A percentile compares a stretch with the other conserved stretches of the same genome.
Conservation (phyloP, 2,888 invertebrate genomes). For the Encarsia formosa region DNA sequence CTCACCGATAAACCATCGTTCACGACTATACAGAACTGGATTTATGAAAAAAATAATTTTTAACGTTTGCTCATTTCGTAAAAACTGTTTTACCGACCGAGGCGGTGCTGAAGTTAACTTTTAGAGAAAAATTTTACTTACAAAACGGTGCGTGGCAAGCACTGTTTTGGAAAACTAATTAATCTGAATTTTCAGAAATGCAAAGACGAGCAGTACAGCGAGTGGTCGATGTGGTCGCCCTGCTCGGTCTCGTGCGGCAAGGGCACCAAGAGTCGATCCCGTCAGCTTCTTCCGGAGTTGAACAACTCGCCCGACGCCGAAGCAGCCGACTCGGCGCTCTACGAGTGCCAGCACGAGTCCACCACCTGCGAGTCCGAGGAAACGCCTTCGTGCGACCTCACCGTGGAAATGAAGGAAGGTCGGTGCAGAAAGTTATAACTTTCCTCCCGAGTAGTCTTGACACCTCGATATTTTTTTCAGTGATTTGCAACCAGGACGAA, state of each 20-base stretch:
- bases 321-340: constrained; percentile 31
- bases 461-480: constrained; percentile 22
- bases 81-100: too few relatives aligned
- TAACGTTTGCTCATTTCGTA: too few relatives aligned
- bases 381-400: constrained; percentile 42
- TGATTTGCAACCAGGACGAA: constrained; percentile 44
- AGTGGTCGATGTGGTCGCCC: constrained; percentile 88
- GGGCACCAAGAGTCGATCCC: constrained; percentile 69
- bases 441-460: too few relatives aligned
- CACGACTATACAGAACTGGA: too few relatives aligned
- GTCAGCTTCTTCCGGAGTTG: constrained; percentile 43
- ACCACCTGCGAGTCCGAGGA: constrained; percentile 38
- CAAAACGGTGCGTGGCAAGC: too few relatives aligned
- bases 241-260: constrained; percentile 85
- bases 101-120: too few relatives aligned
- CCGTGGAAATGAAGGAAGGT: constrained; percentile 40
- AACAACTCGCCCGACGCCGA: constrained; percentile 26
- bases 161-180: too few relatives aligned
- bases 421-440: too few relatives aligned
- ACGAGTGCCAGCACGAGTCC: constrained; percentile 41
- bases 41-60: too few relatives aligned
- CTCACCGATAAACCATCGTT: too few relatives aligned
- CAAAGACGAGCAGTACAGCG: constrained; percentile 53
- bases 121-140: too few relatives aligned
- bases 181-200: too few relatives aligned